Evolutionary conservation across 2,113 vertebrate genomes (phyloP).

Genomic region (Hemichromis elongatus): DNA sequence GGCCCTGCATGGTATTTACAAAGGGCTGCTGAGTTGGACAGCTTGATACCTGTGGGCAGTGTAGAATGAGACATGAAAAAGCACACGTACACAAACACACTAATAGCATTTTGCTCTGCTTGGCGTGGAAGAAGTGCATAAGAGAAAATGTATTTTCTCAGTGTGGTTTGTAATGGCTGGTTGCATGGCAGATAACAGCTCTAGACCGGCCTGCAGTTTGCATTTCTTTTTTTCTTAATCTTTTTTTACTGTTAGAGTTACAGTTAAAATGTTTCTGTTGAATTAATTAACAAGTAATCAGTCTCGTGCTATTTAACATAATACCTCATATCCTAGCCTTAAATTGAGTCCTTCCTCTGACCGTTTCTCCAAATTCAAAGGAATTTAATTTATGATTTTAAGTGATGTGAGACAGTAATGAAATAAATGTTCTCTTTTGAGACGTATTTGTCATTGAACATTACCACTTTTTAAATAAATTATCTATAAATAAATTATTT

Average conservation of each 20-base stretch:
- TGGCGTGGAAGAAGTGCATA: not conserved
- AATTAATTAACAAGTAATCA: not conserved
- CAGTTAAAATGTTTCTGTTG: not conserved
- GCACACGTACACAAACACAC: not conserved
- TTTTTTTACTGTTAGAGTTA: not conserved
- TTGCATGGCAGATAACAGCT: not conserved
- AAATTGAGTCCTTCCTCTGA: not conserved
- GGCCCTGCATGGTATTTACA: conserved; percentile 45
- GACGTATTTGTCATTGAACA: not conserved
- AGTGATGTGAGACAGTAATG: not conserved
- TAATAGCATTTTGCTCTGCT: not conserved
- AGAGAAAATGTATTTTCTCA: conserved; percentile 22
- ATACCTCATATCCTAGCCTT: not conserved
- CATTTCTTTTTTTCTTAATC: not conserved
- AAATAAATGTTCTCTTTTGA: not conserved
- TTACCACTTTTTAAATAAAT: not conserved
- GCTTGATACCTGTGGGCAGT: conserved; percentile 39
- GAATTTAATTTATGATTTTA: not conserved
- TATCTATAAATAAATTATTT: not conserved
- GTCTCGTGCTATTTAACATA: not conserved
- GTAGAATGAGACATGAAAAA: conserved; percentile 7
- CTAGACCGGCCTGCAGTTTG: not conserved
- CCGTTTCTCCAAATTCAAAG: not conserved
- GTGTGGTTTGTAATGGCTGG: not conserved
- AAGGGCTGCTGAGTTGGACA: conserved; percentile 36